Evolutionary conservation across 2,888 invertebrate species (phyloP).

Genomic region (Nomada ferruginata): DNA sequence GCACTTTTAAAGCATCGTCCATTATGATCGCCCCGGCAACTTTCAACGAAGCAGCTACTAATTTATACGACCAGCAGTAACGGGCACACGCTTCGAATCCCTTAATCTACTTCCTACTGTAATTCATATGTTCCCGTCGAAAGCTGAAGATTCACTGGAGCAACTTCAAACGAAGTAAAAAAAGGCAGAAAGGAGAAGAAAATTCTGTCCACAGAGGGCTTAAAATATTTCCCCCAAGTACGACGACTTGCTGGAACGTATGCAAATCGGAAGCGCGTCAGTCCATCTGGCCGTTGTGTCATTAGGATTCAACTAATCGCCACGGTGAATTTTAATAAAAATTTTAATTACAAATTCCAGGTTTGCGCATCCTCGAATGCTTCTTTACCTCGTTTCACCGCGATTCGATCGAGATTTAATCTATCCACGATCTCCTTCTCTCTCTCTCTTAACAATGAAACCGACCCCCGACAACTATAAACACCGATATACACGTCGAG

Average conservation of each 20-base stretch:
- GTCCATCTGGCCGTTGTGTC: slow-evolving; percentile 38
- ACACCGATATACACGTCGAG: not conserved
- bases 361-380: not conserved
- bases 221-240: no score
- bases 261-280: slow-evolving; percentile 43
- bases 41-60: slow-evolving; percentile 33
- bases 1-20: slow-evolving; percentile 49
- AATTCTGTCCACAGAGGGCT: no score
- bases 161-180: no score
- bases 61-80: slow-evolving; percentile 44
- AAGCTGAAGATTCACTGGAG: no score
- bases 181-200: no score
- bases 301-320: slow-evolving; percentile 45
- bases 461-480: not conserved
- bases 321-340: slow-evolving; percentile 46
- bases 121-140: no score
- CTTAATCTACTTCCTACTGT: not conserved
- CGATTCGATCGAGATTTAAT: not conserved
- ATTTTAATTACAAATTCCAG: slow-evolving; percentile 35
- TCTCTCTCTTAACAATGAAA: not conserved
- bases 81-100: slow-evolving; percentile 9
- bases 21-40: slow-evolving; percentile 44
- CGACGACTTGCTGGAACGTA: not conserved
- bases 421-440: not conserved
- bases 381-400: not conserved